Conservation (phyloP, 2,113 vertebrate species). For the Echinops telfairi region DNA sequence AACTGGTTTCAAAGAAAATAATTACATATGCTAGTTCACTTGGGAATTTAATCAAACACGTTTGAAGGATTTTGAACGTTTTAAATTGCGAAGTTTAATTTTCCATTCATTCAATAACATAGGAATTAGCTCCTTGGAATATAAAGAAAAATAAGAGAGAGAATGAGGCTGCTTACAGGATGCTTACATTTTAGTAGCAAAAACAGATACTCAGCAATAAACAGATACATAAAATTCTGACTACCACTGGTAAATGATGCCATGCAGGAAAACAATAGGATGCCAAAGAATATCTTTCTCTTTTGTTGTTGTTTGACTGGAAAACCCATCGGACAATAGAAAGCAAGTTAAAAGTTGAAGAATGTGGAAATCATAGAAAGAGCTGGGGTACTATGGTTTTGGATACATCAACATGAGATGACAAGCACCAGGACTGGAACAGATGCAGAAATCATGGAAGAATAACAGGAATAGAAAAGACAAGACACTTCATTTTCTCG, state of each 20-base stretch:
- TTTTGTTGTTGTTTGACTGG: not conserved
- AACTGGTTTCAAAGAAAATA: conserved; percentile 3
- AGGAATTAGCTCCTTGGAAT: not conserved
- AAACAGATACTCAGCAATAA: not conserved
- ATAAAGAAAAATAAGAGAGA: not conserved
- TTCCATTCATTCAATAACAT: not conserved
- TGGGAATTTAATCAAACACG: not conserved
- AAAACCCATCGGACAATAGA: not conserved
- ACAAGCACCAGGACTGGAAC: not conserved
- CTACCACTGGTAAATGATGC: not conserved
- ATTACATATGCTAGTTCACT: not conserved
- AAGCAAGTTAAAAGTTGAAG: not conserved
- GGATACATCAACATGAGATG: not conserved
- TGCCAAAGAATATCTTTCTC: too few species aligned
- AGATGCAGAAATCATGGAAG: not conserved
- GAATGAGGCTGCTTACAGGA: not conserved
- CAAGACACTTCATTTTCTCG: not conserved
- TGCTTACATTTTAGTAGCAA: not conserved
- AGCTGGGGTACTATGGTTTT: not conserved
- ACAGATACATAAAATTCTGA: not conserved
- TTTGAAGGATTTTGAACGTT: not conserved
- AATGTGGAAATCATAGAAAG: not conserved
- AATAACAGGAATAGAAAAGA: not conserved
- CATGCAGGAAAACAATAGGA: not conserved
- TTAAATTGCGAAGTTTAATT: not conserved